Percentiles rank a stretch among this genome's conserved stretches.
Evolutionary conservation across 1,140 invertebrate genomes (phyloP).

Genomic region (Macrobrachium nipponense): DNA sequence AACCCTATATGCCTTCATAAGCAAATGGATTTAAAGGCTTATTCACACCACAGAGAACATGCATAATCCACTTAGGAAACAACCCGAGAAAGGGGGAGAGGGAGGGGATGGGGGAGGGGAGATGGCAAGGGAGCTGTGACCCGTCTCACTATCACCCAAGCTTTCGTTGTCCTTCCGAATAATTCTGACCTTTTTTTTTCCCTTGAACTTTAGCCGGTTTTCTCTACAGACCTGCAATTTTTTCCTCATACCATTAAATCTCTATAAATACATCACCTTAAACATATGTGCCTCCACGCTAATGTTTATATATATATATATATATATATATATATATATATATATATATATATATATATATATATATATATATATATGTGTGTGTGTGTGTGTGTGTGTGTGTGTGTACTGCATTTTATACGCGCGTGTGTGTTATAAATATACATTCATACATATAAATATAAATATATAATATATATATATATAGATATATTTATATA

Average conservation of each 20-base stretch:
- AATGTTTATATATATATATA: not conserved
- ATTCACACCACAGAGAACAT: not conserved
- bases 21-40: not conserved
- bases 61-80: not conserved
- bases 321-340: constrained; percentile 20
- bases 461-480: not conserved
- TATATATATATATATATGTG: not conserved
- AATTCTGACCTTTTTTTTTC: no score
- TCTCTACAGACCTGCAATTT: not conserved
- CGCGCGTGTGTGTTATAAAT: no score
- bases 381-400: no score
- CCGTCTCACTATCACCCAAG: not conserved
- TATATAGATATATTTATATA: not conserved
- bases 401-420: no score
- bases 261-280: no score
- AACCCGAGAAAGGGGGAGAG: not conserved
- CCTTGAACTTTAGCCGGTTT: no score
- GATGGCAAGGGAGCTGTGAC: not conserved
- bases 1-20: not conserved
- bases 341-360: constrained; percentile 5
- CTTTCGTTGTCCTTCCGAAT: not conserved
- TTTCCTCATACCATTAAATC: not conserved
- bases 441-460: no score
- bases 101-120: not conserved
- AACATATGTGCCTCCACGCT: not conserved